Conservation (phyloP, 2,888 invertebrate genomes). For the Heliconius ethilla region DNA sequence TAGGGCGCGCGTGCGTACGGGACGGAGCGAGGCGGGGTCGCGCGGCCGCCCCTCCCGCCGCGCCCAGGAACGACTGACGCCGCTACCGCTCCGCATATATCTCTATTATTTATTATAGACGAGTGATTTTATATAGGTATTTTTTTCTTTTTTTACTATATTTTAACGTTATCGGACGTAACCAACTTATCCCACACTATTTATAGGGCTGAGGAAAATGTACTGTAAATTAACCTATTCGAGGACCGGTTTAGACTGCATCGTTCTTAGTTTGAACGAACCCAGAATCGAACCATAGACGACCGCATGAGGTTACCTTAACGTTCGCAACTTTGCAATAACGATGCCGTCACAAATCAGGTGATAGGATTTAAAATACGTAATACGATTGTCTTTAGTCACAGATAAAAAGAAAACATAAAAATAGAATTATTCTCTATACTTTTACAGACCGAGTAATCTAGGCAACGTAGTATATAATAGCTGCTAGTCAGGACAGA, state of each 20-base stretch:
- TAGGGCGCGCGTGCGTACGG: constrained; percentile 23
- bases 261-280: constrained; percentile 31
- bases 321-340: constrained; percentile 18
- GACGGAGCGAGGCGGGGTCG: constrained; percentile 12
- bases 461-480: constrained; percentile 41
- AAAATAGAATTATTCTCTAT: constrained; percentile 41
- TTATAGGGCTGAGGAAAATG: constrained; percentile 65
- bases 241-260: constrained; percentile 55
- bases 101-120: constrained; percentile 69
- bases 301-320: background rate
- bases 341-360: constrained; percentile 29
- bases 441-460: constrained; percentile 39
- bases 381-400: constrained; percentile 36
- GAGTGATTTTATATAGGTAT: constrained; percentile 70
- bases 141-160: constrained; percentile 67
- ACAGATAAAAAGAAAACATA: constrained; percentile 36
- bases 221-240: constrained; percentile 65
- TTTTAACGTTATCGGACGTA: constrained; percentile 75
- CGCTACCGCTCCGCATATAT: constrained; percentile 65
- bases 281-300: background rate
- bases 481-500: constrained; percentile 42
- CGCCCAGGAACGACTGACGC: constrained; percentile 46
- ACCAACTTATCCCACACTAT: constrained; percentile 71
- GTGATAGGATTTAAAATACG: constrained; percentile 33
- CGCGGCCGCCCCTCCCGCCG: constrained; percentile 33